phyloP scores from a whole-genome alignment of 2,888 invertebrate genomes.

The Cerceris ruficornis region DNA sequence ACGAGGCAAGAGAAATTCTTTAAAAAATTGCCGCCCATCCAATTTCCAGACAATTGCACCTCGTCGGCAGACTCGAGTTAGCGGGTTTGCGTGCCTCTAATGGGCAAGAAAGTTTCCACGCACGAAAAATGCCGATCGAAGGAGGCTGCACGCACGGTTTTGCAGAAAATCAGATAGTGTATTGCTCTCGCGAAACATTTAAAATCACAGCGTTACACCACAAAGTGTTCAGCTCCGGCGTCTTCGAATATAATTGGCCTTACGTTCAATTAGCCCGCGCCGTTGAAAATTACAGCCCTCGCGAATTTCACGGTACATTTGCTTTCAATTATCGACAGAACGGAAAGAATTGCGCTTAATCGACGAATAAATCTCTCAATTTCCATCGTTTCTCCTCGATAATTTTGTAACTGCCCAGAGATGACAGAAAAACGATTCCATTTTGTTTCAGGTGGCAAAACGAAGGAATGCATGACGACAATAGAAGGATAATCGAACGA shows the following conservation, averaged over 20 bases:
- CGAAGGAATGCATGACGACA: not conserved
- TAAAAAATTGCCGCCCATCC: conserved; percentile 1
- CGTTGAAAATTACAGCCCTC: conserved; percentile 14
- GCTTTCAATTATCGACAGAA: too few relatives aligned
- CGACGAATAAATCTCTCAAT: not conserved
- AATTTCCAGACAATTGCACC: conserved; percentile 39
- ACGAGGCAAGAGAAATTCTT: conserved; percentile 22
- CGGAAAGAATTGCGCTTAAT: too few relatives aligned
- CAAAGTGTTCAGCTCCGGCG: conserved; percentile 1
- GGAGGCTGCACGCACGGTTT: conserved; percentile 36
- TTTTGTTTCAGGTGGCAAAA: not conserved
- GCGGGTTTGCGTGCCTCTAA: conserved; percentile 59
- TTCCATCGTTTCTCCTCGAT: too few relatives aligned
- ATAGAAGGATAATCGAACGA: conserved; percentile 9
- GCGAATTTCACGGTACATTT: not conserved
- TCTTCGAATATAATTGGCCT: conserved; percentile 24
- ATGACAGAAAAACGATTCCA: too few relatives aligned
- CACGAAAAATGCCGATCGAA: conserved; percentile 55
- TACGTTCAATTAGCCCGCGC: conserved; percentile 7
- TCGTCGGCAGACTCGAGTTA: conserved; percentile 15
- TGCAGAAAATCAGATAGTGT: conserved; percentile 51
- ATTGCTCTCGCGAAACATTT: conserved; percentile 41
- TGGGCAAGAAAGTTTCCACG: conserved; percentile 49
- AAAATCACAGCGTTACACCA: conserved; percentile 43
- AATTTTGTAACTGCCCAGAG: too few relatives aligned